Evolutionary conservation across 2,797 vertebrate genomes (phyloP).

Genomic region (Dermochelys coriacea): DNA sequence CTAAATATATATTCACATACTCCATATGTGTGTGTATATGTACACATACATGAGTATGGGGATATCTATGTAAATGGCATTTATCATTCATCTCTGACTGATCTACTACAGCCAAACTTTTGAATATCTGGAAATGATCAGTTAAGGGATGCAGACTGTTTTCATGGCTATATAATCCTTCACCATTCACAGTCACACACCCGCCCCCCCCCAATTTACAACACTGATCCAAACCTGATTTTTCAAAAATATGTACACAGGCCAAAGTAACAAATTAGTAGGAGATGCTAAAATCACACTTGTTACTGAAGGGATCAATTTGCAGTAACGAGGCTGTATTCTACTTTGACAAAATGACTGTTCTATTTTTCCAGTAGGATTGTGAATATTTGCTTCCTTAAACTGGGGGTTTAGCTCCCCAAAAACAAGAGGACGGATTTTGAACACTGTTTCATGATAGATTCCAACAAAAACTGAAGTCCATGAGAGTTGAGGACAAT

Average conservation of each 20-base stretch:
- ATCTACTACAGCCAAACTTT: neutral
- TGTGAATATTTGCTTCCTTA: constrained; percentile 48
- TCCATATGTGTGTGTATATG: rapidly evolving
- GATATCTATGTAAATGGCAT: neutral
- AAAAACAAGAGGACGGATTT: neutral
- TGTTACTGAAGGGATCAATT: neutral
- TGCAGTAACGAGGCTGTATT: neutral
- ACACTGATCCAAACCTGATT: neutral
- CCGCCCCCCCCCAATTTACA: neutral
- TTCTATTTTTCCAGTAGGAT: constrained; percentile 11
- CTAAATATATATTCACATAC: neutral
- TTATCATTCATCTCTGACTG: neutral
- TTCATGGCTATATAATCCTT: neutral
- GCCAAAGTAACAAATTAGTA: neutral
- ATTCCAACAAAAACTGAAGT: neutral
- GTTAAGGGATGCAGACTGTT: constrained; percentile 13
- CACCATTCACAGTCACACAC: neutral
- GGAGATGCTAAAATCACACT: neutral
- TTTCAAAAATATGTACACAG: neutral
- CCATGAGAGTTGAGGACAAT: neutral
- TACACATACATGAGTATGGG: neutral
- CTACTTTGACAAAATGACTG: constrained; percentile 1
- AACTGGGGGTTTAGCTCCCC: constrained; percentile 17
- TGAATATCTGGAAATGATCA: neutral
- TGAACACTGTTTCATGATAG: constrained; percentile 45